A percentile compares a stretch with the other conserved stretches of the same genome.
phyloP scores from a whole-genome alignment of 2,888 invertebrate species.

The Icerya purchasi region DNA sequence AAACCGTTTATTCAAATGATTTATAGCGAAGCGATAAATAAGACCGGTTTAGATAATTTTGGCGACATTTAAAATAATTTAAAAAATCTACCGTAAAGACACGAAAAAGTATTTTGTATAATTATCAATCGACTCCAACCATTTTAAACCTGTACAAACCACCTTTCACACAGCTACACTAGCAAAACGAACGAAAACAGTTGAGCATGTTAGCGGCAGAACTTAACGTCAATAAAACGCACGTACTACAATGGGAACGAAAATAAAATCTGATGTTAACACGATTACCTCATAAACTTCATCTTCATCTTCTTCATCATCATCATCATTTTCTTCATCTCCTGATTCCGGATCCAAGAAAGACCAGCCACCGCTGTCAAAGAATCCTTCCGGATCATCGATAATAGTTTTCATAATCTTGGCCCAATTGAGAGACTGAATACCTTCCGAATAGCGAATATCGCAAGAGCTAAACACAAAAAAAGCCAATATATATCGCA shows the following conservation, averaged over 20 bases:
- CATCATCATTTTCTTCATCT: slow-evolving; percentile 38
- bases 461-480: slow-evolving; percentile 59
- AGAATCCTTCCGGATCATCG: slow-evolving; percentile 96
- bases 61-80: not conserved
- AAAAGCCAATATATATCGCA: not conserved
- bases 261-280: too few species aligned
- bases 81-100: not conserved
- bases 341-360: slow-evolving; percentile 92
- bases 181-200: too few species aligned
- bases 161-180: too few species aligned
- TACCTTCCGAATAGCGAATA: slow-evolving; percentile 91
- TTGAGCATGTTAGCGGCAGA: too few species aligned
- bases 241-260: too few species aligned
- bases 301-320: slow-evolving; percentile 36
- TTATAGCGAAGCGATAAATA: not conserved
- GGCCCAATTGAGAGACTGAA: slow-evolving; percentile 95
- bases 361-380: slow-evolving; percentile 95
- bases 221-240: too few species aligned
- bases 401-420: slow-evolving; percentile 99
- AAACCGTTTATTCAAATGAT: not conserved
- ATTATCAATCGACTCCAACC: not conserved
- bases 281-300: slow-evolving; percentile 31
- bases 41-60: not conserved
- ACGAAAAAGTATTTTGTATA: not conserved
- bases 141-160: too few species aligned